These are phyloP conservation scores for Pristionchus arcanus DNA, from an alignment of 2,888 invertebrate species.

Conservation along the genomic window DNA sequence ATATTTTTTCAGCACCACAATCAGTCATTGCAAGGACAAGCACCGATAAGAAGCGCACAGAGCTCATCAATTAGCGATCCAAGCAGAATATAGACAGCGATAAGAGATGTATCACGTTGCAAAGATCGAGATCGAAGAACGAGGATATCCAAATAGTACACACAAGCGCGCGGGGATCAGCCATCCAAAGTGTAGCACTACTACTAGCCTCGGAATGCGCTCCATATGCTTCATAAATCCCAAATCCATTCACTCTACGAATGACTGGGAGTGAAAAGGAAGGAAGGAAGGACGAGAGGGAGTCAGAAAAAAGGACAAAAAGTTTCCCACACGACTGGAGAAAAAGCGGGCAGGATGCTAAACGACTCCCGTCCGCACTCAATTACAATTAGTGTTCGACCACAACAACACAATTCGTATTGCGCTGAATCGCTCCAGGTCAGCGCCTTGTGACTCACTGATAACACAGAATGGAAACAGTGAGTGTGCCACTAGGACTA, in stretches of 20 bases:
- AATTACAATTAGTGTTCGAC: not conserved
- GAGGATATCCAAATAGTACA: not conserved
- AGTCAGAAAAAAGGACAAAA: not conserved
- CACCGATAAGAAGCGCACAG: no score
- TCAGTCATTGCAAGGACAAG: no score
- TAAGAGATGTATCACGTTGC: no score
- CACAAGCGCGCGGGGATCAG: constrained; percentile 2
- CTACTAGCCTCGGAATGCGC: not conserved
- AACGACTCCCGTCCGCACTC: not conserved
- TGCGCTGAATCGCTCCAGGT: not conserved
- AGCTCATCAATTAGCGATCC: no score
- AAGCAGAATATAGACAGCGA: no score
- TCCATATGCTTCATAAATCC: constrained; percentile 40
- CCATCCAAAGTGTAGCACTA: not conserved
- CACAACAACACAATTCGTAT: not conserved
- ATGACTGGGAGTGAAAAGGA: constrained; percentile 18
- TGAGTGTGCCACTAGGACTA: not conserved
- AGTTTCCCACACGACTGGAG: constrained; percentile 19
- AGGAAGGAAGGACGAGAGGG: not conserved
- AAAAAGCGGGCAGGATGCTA: not conserved
- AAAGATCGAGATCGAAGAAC: no score
- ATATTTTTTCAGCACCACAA: no score
- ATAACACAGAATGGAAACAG: constrained; percentile 8
- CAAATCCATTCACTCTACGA: constrained; percentile 41
- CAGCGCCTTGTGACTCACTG: constrained; percentile 14